A percentile compares a stretch with the other conserved stretches of the same genome.
phyloP scores from a whole-genome alignment of 2,888 invertebrate genomes.

The Conops quadrifasciatus region DNA sequence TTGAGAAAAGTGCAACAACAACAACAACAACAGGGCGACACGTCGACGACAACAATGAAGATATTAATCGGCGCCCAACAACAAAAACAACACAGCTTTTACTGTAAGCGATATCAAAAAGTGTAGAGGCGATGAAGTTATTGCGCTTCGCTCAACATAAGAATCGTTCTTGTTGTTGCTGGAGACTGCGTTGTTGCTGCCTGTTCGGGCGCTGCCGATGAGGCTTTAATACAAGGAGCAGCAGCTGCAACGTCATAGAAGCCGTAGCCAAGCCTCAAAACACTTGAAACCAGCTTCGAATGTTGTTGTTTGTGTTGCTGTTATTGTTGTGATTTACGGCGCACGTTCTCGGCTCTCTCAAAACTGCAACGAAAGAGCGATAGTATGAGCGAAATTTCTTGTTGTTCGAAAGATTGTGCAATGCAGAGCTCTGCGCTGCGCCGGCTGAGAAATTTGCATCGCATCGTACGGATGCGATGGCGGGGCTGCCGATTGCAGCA shows the following conservation, averaged over 20 bases:
- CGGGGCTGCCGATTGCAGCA: constrained; percentile 54
- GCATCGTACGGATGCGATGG: too few species aligned
- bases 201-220: too few species aligned
- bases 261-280: too few species aligned
- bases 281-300: too few species aligned
- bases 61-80: constrained; percentile 14
- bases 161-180: neutral
- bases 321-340: constrained; percentile 53
- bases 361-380: too few species aligned
- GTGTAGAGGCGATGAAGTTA: constrained; percentile 24
- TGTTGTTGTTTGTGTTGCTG: constrained; percentile 21
- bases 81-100: constrained; percentile 10
- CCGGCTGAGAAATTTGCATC: constrained; percentile 58
- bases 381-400: constrained; percentile 29
- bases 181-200: neutral
- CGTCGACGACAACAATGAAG: constrained; percentile 5
- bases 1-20: constrained; percentile 9
- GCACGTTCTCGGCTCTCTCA: constrained; percentile 37
- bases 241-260: too few species aligned
- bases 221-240: too few species aligned
- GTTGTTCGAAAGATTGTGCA: constrained; percentile 18
- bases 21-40: neutral
- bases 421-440: neutral
- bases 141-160: neutral
- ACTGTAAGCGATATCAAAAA: constrained; percentile 13